A percentile compares a stretch with the other conserved stretches of the same genome.
Conservation (phyloP, 2,797 vertebrate species). For the Eurystomus glaucurus region DNA sequence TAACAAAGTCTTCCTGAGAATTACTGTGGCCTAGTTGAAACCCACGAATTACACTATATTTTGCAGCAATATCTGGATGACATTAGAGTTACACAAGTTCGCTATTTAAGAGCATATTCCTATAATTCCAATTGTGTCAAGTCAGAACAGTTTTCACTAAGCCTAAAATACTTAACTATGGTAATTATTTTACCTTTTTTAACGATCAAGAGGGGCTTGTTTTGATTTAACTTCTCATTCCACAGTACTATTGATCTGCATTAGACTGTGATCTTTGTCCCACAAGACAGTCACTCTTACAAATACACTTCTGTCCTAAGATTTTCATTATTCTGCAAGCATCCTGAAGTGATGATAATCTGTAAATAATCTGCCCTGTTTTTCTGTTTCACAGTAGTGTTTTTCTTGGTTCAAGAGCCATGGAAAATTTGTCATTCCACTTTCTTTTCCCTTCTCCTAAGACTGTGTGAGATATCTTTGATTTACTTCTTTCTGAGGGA, state of each 20-base stretch:
- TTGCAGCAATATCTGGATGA: not conserved
- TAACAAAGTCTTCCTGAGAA: not conserved
- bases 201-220: not conserved
- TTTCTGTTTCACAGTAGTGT: not conserved
- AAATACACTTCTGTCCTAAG: not conserved
- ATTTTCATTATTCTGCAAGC: not conserved
- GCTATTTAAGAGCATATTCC: not conserved
- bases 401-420: not conserved
- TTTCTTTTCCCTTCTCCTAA: not conserved
- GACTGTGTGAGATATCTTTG: not conserved
- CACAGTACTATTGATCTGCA: not conserved
- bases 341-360: not conserved
- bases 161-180: not conserved
- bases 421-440: not conserved
- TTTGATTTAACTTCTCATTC: not conserved
- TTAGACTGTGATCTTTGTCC: not conserved
- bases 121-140: not conserved
- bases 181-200: not conserved
- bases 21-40: not conserved
- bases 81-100: not conserved
- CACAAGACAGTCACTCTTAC: not conserved
- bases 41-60: not conserved
- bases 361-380: not conserved
- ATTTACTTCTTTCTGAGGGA: constrained; percentile 36
- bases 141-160: not conserved